phyloP scores from a whole-genome alignment of 1,140 invertebrate species.

The Drosophila saltans region DNA sequence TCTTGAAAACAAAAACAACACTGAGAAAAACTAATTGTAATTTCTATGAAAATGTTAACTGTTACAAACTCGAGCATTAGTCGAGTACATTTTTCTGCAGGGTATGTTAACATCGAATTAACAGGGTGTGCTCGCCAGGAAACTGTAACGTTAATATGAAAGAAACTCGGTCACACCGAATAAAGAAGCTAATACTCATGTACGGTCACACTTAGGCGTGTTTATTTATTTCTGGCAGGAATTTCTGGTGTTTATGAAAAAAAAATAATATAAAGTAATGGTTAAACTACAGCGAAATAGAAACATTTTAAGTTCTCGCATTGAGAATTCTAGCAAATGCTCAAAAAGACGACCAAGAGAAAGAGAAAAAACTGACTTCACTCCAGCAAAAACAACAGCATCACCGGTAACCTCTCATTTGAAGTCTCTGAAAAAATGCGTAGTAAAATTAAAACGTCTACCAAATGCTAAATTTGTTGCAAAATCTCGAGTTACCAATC shows the following conservation, averaged over 20 bases:
- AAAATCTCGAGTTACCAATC: background rate
- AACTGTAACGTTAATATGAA: too few species aligned
- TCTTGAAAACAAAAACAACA: background rate
- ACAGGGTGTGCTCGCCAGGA: too few species aligned
- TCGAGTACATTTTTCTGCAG: too few species aligned
- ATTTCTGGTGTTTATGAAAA: background rate
- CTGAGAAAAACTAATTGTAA: too few species aligned
- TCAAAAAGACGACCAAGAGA: background rate
- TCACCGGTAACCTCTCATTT: background rate
- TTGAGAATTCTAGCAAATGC: background rate
- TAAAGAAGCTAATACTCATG: too few species aligned
- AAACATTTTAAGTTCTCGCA: background rate
- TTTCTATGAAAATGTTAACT: too few species aligned
- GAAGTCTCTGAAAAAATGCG: slow-evolving; percentile 31
- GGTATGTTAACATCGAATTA: too few species aligned
- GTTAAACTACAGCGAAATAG: background rate
- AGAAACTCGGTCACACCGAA: too few species aligned
- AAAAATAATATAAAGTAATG: background rate
- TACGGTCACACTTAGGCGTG: too few species aligned
- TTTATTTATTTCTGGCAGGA: too few species aligned
- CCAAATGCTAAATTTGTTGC: background rate
- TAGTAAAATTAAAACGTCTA: slow-evolving; percentile 47
- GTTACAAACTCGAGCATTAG: too few species aligned
- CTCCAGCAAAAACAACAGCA: background rate
- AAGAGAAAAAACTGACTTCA: background rate